phyloP scores from a whole-genome alignment of 2,888 invertebrate species.

The Leptopilina drosophilae region DNA sequence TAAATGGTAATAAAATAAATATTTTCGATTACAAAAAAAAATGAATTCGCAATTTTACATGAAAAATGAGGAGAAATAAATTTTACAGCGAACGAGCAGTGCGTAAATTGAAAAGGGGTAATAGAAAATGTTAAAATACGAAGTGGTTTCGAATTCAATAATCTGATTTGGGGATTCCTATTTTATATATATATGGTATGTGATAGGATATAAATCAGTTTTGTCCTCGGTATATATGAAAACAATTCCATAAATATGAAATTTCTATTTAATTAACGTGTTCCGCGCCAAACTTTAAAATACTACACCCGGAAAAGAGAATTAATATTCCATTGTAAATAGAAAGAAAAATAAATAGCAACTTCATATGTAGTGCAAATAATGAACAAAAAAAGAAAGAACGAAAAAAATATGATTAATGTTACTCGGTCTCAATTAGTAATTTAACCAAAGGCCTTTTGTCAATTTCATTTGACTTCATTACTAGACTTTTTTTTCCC shows the following conservation, averaged over 20 bases:
- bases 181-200: neutral
- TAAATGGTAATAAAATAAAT: too few species aligned
- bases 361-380: neutral
- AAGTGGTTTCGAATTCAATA: neutral
- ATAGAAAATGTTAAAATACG: neutral
- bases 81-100: neutral
- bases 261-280: constrained; percentile 23
- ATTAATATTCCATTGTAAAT: constrained; percentile 24
- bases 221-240: neutral
- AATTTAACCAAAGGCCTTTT: too few species aligned
- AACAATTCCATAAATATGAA: constrained; percentile 28
- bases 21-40: neutral
- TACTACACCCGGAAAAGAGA: constrained; percentile 14
- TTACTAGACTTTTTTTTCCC: too few species aligned
- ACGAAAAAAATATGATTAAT: neutral
- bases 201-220: constrained; percentile 1
- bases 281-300: constrained; percentile 7
- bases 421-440: too few species aligned
- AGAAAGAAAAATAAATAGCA: neutral
- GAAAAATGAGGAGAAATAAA: neutral
- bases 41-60: too few species aligned
- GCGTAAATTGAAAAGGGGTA: neutral
- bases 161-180: neutral
- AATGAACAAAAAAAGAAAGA: neutral
- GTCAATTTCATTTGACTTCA: too few species aligned